These are phyloP conservation scores for Cactoblastis cactorum DNA, from an alignment of 2,888 invertebrate genomes.

Conservation along the genomic window DNA sequence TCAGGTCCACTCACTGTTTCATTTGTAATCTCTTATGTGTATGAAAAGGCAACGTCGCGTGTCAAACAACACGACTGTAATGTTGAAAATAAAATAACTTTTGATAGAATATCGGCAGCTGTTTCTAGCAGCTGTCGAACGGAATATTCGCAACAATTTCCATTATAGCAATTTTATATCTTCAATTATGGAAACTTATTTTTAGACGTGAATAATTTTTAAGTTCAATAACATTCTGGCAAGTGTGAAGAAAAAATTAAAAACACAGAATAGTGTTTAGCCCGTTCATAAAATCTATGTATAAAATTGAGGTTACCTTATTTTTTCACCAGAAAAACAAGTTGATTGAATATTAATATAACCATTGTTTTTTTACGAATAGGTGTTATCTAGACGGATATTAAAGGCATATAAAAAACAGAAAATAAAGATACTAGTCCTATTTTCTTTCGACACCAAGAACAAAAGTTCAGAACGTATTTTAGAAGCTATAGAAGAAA, in stretches of 20 bases:
- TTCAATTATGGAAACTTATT: not conserved
- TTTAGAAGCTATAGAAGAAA: not conserved
- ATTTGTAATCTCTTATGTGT: not conserved
- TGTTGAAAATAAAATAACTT: not conserved
- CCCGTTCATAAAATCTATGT: no score
- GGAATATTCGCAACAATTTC: constrained; percentile 5
- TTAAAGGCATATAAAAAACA: no score
- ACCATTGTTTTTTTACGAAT: no score
- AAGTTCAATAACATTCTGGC: not conserved
- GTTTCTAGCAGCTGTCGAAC: not conserved
- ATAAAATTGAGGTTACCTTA: no score
- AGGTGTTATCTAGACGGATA: no score
- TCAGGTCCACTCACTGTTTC: not conserved
- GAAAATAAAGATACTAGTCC: not conserved
- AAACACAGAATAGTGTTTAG: no score
- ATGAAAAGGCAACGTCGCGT: not conserved
- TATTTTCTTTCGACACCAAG: not conserved
- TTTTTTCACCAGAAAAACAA: no score
- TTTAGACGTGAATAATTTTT: constrained; percentile 1
- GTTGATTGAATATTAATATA: no score
- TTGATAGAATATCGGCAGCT: constrained; percentile 8
- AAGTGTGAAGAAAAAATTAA: not conserved
- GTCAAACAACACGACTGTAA: not conserved
- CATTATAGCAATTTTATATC: constrained; percentile 8
- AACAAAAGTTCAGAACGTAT: not conserved